Percentiles rank a stretch among this genome's conserved stretches.
Evolutionary conservation across 1,140 invertebrate genomes (phyloP).

Genomic region (Pogonomyrmex barbatus): DNA sequence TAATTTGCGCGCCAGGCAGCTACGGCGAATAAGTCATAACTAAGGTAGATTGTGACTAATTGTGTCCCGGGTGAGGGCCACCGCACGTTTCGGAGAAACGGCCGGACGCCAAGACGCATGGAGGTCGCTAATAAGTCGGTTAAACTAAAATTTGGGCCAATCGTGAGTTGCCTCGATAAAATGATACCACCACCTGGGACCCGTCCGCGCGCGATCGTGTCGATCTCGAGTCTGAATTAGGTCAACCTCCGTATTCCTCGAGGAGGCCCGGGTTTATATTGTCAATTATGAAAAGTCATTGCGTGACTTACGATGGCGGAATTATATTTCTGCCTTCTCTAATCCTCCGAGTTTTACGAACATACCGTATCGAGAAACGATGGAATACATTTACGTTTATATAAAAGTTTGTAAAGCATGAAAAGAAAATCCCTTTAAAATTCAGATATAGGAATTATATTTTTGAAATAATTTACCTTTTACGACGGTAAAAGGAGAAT

Average conservation of each 20-base stretch:
- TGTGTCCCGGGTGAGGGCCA: constrained; percentile 80
- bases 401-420: neutral
- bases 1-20: constrained; percentile 82
- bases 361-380: neutral
- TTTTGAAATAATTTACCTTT: constrained; percentile 4
- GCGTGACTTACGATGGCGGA: constrained; percentile 12
- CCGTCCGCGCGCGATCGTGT: constrained; percentile 24
- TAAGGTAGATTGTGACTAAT: constrained; percentile 86
- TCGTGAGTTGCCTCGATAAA: constrained; percentile 68
- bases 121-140: constrained; percentile 59
- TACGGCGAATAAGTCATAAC: constrained; percentile 85
- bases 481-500: constrained; percentile 9
- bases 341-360: neutral
- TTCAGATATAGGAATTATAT: neutral
- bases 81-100: constrained; percentile 68
- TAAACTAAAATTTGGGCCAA: constrained; percentile 79
- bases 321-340: neutral
- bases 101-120: constrained; percentile 19
- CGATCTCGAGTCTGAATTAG: constrained; percentile 43
- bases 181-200: constrained; percentile 53
- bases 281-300: neutral
- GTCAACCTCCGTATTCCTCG: constrained; percentile 10
- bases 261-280: constrained; percentile 17
- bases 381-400: neutral
- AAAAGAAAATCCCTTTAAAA: neutral